A percentile compares a stretch with the other conserved stretches of the same genome.
These are phyloP conservation scores for Proterorhinus semilunaris DNA, from an alignment of 2,113 vertebrate genomes.

Conservation along the genomic window DNA sequence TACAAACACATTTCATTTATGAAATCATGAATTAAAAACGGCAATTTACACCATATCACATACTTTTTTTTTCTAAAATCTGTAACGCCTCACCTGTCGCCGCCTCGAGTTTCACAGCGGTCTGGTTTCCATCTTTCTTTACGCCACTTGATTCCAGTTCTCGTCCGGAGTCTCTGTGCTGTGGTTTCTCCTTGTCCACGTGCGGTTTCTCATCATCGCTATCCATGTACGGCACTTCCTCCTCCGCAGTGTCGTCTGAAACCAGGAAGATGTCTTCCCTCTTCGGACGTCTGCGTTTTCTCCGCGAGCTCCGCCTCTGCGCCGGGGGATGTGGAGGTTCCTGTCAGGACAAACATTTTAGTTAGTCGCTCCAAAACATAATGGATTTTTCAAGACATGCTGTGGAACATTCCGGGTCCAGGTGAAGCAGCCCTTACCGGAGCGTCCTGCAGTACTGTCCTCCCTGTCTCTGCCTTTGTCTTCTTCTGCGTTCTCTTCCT, in stretches of 20 bases:
- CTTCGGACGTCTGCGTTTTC: not conserved
- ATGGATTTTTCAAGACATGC: no score
- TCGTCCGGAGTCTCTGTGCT: no score
- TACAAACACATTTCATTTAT: no score
- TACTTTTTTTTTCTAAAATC: no score
- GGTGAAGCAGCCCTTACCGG: no score
- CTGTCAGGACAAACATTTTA: not conserved
- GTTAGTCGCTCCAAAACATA: not conserved
- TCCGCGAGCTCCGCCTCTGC: not conserved
- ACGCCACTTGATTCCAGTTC: no score
- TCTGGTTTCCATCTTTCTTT: no score
- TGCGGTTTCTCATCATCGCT: constrained; percentile 34
- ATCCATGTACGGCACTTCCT: constrained; percentile 58
- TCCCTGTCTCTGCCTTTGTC: not conserved
- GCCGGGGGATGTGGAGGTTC: not conserved
- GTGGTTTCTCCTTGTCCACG: not conserved
- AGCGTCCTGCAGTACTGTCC: not conserved
- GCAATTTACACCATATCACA: no score
- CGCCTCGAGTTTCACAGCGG: no score
- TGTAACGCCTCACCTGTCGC: no score
- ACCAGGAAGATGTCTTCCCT: not conserved
- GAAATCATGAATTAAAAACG: no score
- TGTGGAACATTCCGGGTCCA: no score
- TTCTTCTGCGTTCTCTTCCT: constrained; percentile 10
- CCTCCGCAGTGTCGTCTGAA: constrained; percentile 34